Percentiles rank a stretch among this genome's conserved stretches.
These are phyloP conservation scores for Pecten maximus DNA, from an alignment of 2,888 invertebrate species.

Conservation along the genomic window DNA sequence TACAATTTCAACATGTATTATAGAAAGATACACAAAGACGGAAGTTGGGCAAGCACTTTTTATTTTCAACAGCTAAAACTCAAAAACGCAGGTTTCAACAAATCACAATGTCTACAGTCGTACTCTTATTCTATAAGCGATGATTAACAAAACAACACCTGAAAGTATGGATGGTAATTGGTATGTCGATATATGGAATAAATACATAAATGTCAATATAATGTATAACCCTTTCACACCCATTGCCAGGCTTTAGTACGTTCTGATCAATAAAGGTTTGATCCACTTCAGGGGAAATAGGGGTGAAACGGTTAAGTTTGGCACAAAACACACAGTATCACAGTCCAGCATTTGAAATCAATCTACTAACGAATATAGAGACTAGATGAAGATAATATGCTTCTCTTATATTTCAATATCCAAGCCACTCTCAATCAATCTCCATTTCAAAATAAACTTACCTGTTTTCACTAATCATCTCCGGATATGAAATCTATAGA, in stretches of 20 bases:
- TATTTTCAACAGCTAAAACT: slow-evolving; percentile 29
- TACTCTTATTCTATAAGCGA: not conserved
- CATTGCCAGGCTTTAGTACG: not conserved
- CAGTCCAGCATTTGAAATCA: slow-evolving; percentile 31
- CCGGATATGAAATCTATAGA: not conserved
- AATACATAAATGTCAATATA: not conserved
- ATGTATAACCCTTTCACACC: not conserved
- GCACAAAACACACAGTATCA: slow-evolving; percentile 16
- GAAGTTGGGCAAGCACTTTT: not conserved
- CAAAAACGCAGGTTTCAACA: slow-evolving; percentile 24
- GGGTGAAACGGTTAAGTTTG: not conserved
- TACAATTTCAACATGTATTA: not conserved
- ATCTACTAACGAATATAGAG: not conserved
- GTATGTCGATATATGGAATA: not conserved
- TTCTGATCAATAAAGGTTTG: not conserved
- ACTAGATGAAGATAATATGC: not conserved
- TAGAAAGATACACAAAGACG: not conserved
- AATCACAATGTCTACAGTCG: not conserved
- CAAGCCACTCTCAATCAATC: slow-evolving; percentile 3
- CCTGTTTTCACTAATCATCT: not conserved
- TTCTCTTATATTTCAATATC: not conserved
- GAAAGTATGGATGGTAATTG: not conserved
- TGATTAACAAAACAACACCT: not conserved
- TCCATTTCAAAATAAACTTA: slow-evolving; percentile 15
- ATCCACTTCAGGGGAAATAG: not conserved